Evolutionary conservation across 37 sponge, comb jelly and placozoan genomes (phyloP).

Genomic region (Beroe forskalii): DNA sequence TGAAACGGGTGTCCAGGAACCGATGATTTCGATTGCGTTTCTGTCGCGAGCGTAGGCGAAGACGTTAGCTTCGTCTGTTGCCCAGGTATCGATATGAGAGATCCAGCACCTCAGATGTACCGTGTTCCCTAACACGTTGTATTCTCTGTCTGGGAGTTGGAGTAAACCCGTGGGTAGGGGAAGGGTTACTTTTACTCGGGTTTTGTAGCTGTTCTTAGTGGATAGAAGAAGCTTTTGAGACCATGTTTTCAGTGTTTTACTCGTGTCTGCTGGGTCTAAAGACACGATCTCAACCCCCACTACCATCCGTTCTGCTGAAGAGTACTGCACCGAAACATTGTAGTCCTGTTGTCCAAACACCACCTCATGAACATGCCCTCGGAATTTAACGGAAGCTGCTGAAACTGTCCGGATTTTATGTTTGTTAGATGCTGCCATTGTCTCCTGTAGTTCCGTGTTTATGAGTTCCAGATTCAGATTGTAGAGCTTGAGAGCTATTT

Average conservation of each 20-base stretch:
- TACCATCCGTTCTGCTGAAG: slow-evolving; percentile 44
- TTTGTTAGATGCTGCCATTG: background rate
- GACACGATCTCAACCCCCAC: slow-evolving; percentile 55
- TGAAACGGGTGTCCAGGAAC: slow-evolving; percentile 11
- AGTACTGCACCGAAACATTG: slow-evolving; percentile 32
- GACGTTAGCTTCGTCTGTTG: background rate
- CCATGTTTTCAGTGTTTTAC: slow-evolving; percentile 12
- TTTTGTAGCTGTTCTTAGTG: slow-evolving; percentile 45
- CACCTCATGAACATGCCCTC: slow-evolving; percentile 57
- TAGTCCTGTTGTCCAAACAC: background rate
- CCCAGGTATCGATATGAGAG: slow-evolving; percentile 22
- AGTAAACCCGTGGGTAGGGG: slow-evolving; percentile 13
- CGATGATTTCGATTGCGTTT: slow-evolving; percentile 17
- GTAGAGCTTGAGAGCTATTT: slow-evolving; percentile 36
- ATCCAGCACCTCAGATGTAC: slow-evolving; percentile 42
- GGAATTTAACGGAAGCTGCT: background rate
- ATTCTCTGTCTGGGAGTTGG: slow-evolving; percentile 37
- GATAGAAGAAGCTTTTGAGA: slow-evolving; percentile 27
- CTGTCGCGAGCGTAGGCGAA: slow-evolving; percentile 20
- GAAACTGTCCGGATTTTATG: slow-evolving; percentile 47
- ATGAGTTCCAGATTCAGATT: slow-evolving; percentile 24
- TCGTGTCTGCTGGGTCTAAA: background rate
- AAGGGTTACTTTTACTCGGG: background rate
- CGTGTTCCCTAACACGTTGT: slow-evolving; percentile 9
- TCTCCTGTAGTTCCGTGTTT: background rate